Evolutionary conservation across 1,140 invertebrate species (phyloP).

Genomic region (Aporrectodea caliginosa): DNA sequence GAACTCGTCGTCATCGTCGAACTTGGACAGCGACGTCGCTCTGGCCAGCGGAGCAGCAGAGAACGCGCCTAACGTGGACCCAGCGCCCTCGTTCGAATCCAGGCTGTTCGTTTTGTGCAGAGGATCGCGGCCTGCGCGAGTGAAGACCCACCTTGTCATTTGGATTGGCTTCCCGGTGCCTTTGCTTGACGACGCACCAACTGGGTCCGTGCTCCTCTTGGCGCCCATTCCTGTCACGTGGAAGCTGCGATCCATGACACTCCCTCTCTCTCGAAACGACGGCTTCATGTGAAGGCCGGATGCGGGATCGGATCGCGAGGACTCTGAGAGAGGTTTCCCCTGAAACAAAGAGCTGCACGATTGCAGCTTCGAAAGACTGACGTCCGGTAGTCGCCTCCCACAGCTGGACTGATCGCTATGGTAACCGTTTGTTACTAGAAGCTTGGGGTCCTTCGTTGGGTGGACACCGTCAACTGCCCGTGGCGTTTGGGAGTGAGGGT

Average conservation of each 20-base stretch:
- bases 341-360: background rate
- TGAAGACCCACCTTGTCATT: background rate
- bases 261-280: background rate
- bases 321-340: no score
- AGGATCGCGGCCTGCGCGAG: background rate
- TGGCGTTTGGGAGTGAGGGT: no score
- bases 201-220: background rate
- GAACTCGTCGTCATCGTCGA: background rate
- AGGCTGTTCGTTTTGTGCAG: background rate
- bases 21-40: background rate
- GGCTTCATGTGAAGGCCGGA: background rate
- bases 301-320: background rate
- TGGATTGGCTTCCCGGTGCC: background rate
- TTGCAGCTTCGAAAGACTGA: background rate
- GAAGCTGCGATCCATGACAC: background rate
- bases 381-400: background rate
- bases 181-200: no score
- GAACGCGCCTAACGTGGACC: background rate
- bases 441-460: background rate
- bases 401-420: background rate
- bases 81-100: background rate
- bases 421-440: background rate
- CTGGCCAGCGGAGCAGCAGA: background rate
- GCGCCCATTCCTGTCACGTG: background rate
- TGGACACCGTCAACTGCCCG: no score